Percentiles rank a stretch among this genome's conserved stretches.
Evolutionary conservation across 2,797 vertebrate genomes (phyloP).

Genomic region (Manis pentadactyla): DNA sequence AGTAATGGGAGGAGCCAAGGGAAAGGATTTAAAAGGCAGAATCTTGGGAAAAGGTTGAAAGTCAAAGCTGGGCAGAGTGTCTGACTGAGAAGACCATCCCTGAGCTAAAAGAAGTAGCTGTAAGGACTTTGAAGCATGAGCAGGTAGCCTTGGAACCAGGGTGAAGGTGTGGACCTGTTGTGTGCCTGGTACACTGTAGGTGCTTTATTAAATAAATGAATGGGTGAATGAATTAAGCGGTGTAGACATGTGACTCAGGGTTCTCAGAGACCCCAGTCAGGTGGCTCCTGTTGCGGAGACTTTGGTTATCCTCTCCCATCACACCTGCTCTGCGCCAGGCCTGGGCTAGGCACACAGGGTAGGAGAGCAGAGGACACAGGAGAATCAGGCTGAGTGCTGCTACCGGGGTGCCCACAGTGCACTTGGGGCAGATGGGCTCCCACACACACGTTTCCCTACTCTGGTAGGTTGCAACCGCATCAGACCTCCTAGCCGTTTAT

Average conservation of each 20-base stretch:
- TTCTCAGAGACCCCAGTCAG: background rate
- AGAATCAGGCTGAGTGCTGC: background rate
- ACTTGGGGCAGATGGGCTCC: background rate
- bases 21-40: background rate
- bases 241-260: background rate
- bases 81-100: background rate
- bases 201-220: background rate
- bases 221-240: background rate
- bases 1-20: background rate
- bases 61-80: constrained; percentile 5
- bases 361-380: background rate
- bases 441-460: background rate
- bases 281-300: background rate
- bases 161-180: background rate
- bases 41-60: constrained; percentile 35
- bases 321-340: background rate
- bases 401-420: background rate
- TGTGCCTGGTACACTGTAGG: background rate
- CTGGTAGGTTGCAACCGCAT: background rate
- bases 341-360: background rate
- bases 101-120: background rate
- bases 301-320: background rate
- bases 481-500: background rate
- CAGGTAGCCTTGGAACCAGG: background rate
- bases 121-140: background rate